Base-by-base conservation (phyloP, 2,888 invertebrate species). In the Polietes domitor region DNA sequence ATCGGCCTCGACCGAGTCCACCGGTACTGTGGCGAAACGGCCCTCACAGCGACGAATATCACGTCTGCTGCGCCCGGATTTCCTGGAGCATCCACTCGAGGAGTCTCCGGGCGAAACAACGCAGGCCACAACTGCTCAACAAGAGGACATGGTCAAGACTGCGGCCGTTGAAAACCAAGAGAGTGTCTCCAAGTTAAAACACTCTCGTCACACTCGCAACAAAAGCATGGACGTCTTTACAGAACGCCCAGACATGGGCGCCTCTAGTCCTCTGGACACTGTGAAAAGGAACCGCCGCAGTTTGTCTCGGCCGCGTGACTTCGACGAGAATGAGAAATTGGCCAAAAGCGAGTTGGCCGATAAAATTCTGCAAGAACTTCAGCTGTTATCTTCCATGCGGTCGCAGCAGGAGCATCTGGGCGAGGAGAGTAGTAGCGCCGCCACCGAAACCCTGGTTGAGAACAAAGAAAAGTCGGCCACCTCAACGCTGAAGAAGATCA, bases 11-110 rank as follows among this genome's bases (percentile, higher is more conserved):
- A 74, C 78, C 15, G 86, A 83, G 41, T 88, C 87, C 24, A 86
- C 88, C 28, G 89, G 88, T 77, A 90, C 89, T 81, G 88, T 88
- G 53, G 82, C 89, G 72, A 89, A 90, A 78, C 88, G 91, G 43
- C 93, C 93, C 77, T 93, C 93, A 43, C 94, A 94, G 77, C 94
- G 95, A 71, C 94, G 95, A 85, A 94, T 96, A 80, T 96, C 96
- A 9, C 93, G 97, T 79, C 96, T 96, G 91, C 92, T 97, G 80
- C 93, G 96, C 37, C 95, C 96, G 0, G 96, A 97, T 91, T 96
- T 96, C 89, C 96, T 95, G 89, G 96, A 96, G 85, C 88, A 89
- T 21, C 89, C 89, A 17, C 91, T 94, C 21, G 95, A 95, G 80
- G 96, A 96, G 87, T 95, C 94, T 88, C 92, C 94, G 24, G 92